Evolutionary conservation across 2,113 vertebrate species (phyloP).

Genomic region (Syngnathus scovelli): DNA sequence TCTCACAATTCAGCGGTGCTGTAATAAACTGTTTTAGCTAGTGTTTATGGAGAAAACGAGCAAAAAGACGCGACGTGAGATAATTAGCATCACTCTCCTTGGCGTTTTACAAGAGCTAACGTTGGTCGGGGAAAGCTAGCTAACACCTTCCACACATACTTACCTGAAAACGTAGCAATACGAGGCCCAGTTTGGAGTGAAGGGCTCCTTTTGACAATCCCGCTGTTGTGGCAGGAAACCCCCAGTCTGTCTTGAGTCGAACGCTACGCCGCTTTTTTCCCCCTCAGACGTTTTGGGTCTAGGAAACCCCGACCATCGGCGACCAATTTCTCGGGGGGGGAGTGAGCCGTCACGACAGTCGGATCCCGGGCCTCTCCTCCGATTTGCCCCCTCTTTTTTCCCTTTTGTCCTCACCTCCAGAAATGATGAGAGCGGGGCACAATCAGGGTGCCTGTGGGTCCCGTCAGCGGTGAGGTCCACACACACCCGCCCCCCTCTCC

Average conservation of each 20-base stretch:
- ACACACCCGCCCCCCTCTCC: constrained; percentile 60
- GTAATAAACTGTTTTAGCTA: constrained; percentile 49
- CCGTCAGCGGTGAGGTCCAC: constrained; percentile 69
- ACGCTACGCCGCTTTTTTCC: constrained; percentile 66
- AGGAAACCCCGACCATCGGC: constrained; percentile 66
- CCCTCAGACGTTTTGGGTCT: constrained; percentile 56
- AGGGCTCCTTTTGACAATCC: constrained; percentile 64
- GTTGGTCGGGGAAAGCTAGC: constrained; percentile 39
- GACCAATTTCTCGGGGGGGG: constrained; percentile 56
- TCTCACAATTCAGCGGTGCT: constrained; percentile 33
- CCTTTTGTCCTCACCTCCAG: constrained; percentile 74
- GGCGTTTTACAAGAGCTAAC: constrained; percentile 33
- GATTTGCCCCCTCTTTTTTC: constrained; percentile 39
- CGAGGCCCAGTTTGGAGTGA: constrained; percentile 51
- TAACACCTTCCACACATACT: constrained; percentile 48
- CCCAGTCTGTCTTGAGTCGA: constrained; percentile 68
- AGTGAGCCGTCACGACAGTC: constrained; percentile 68
- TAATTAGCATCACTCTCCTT: constrained; percentile 34
- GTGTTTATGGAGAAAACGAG: constrained; percentile 34
- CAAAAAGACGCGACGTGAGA: constrained; percentile 30
- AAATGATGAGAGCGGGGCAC: constrained; percentile 69
- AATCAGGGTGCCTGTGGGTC: constrained; percentile 71
- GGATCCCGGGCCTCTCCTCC: constrained; percentile 62
- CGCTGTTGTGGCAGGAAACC: constrained; percentile 69
- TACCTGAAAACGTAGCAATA: constrained; percentile 64